Evolutionary conservation across 2,113 vertebrate genomes (phyloP).

Genomic region (Amazona guildingii): DNA sequence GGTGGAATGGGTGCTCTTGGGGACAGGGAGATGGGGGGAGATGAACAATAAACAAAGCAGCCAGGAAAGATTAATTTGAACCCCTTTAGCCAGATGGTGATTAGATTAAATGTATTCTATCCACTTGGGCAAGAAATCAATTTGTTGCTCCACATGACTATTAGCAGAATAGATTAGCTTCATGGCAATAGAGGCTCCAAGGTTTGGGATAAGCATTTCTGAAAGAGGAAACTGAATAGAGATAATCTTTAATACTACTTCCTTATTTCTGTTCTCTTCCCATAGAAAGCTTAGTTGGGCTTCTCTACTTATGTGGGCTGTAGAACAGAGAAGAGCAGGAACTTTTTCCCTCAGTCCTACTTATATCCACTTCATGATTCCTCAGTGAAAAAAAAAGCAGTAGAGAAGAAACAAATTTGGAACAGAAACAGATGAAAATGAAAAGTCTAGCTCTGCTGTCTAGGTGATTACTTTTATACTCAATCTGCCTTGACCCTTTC

Average conservation of each 20-base stretch:
- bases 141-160: slow-evolving; percentile 19
- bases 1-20: neutral
- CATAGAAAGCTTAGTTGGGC: neutral
- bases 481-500: neutral
- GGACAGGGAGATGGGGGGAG: neutral
- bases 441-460: neutral
- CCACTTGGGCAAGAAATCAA: neutral
- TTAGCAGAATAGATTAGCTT: neutral
- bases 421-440: neutral
- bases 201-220: neutral
- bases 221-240: neutral
- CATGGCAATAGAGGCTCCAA: neutral
- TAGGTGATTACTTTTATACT: neutral
- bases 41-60: neutral
- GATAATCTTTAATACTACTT: neutral
- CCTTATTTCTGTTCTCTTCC: neutral
- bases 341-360: neutral
- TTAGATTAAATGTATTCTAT: neutral
- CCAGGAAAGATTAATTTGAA: neutral
- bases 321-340: neutral
- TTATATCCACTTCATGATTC: neutral
- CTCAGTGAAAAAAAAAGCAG: neutral
- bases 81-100: neutral
- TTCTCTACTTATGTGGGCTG: neutral
- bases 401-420: neutral